phyloP scores from a whole-genome alignment of 2,797 vertebrate species.

The Sphenodon punctatus region DNA sequence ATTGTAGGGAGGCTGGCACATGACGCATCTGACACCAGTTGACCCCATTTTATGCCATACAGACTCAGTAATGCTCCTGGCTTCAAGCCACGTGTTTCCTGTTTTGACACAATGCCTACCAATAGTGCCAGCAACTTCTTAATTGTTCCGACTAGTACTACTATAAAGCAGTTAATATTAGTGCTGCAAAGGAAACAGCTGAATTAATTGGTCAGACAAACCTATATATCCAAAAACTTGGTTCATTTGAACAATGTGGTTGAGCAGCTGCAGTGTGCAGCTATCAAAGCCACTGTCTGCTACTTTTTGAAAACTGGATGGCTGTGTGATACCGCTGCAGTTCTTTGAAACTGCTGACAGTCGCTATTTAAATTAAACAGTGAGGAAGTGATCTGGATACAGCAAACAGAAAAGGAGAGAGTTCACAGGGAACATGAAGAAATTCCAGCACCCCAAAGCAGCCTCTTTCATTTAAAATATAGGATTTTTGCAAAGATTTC shows the following conservation, averaged over 20 bases:
- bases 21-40: slow-evolving; percentile 41
- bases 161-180: slow-evolving; percentile 70
- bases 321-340: neutral
- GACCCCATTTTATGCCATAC: slow-evolving; percentile 18
- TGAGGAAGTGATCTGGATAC: neutral
- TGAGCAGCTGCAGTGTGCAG: no score
- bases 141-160: slow-evolving; percentile 50
- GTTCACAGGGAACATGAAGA: neutral
- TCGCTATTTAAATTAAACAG: neutral
- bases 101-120: slow-evolving; percentile 33
- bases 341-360: neutral
- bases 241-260: no score
- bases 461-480: no score
- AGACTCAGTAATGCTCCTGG: neutral
- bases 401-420: slow-evolving; percentile 16
- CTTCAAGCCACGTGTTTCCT: slow-evolving; percentile 48
- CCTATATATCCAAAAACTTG: no score
- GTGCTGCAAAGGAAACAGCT: slow-evolving; percentile 58
- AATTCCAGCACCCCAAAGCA: neutral
- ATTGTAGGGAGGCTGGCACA: slow-evolving; percentile 37
- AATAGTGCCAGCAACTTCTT: slow-evolving; percentile 61
- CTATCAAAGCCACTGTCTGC: neutral
- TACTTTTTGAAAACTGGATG: slow-evolving; percentile 19
- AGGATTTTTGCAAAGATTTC: no score
- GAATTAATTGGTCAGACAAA: slow-evolving; percentile 59